phyloP scores from a whole-genome alignment of 1,140 invertebrate species.

The Penaeus chinensis region DNA sequence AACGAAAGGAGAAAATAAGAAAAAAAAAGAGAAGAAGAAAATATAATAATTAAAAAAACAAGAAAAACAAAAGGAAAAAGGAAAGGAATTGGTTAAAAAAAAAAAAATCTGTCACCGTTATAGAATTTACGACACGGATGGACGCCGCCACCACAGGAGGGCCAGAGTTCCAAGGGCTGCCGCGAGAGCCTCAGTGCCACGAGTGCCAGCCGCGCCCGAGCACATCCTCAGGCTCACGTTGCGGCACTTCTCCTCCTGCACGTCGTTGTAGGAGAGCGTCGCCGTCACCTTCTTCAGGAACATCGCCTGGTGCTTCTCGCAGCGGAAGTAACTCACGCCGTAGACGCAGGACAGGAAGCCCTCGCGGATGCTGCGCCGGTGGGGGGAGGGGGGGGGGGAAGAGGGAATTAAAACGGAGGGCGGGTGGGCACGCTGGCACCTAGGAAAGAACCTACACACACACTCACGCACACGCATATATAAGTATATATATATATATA shows the following conservation, averaged over 20 bases:
- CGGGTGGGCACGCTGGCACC: no score
- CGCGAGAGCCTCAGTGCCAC: neutral
- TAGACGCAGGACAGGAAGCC: slow-evolving; percentile 18
- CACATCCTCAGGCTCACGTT: slow-evolving; percentile 25
- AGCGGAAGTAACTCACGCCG: slow-evolving; percentile 29
- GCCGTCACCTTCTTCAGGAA: slow-evolving; percentile 56
- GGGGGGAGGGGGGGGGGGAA: neutral
- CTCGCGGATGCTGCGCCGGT: neutral
- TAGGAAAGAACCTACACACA: no score
- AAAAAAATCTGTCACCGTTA: slow-evolving; percentile 1
- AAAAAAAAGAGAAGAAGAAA: no score
- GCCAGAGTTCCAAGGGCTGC: neutral
- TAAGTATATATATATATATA: no score
- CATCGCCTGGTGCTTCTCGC: slow-evolving; percentile 35
- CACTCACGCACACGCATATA: no score
- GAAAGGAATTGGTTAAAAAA: neutral
- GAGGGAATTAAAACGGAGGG: no score
- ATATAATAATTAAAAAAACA: no score
- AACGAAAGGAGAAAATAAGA: no score
- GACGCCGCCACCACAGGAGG: neutral
- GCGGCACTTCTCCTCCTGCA: slow-evolving; percentile 39
- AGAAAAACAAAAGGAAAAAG: no score
- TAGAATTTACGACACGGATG: neutral
- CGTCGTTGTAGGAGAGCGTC: slow-evolving; percentile 47
- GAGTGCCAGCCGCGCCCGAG: neutral